Evolutionary conservation across 2,888 invertebrate genomes (phyloP).

Genomic region (Clivina fossor): DNA sequence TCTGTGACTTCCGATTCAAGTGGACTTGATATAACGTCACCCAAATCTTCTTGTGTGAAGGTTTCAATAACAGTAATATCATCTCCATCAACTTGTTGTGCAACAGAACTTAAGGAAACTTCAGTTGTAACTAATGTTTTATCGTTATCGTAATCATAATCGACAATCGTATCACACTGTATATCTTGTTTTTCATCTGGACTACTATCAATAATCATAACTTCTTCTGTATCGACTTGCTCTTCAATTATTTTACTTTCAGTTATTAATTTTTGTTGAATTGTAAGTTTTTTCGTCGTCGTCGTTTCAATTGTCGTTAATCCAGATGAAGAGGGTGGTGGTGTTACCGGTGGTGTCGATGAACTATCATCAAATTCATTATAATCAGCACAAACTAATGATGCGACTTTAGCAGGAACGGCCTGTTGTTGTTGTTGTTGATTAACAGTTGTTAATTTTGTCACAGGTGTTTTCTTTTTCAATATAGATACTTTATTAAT

Average conservation of each 20-base stretch:
- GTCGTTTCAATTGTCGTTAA: constrained; percentile 34
- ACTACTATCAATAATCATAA: constrained; percentile 43
- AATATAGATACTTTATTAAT: constrained; percentile 61
- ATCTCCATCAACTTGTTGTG: constrained; percentile 61
- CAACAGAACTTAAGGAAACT: constrained; percentile 61
- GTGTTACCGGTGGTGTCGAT: constrained; percentile 60
- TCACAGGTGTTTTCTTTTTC: constrained; percentile 56
- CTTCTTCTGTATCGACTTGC: constrained; percentile 43
- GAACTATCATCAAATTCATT: constrained; percentile 64
- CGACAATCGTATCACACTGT: constrained; percentile 57
- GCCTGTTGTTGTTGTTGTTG: no score
- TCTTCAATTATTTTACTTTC: constrained; percentile 44
- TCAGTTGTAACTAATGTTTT: constrained; percentile 61
- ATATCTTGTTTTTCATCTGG: constrained; percentile 53
- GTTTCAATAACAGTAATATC: constrained; percentile 61
- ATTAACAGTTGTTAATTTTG: constrained; percentile 50
- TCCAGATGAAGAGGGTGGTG: constrained; percentile 45
- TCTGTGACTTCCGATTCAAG: constrained; percentile 62
- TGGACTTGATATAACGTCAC: constrained; percentile 63
- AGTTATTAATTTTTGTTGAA: constrained; percentile 42
- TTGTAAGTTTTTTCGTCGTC: constrained; percentile 42
- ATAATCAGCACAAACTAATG: constrained; percentile 61
- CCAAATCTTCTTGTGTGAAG: constrained; percentile 57
- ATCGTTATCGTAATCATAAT: constrained; percentile 62
- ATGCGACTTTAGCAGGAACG: constrained; percentile 52